Evolutionary conservation across 2,113 vertebrate species (phyloP).

Genomic region (Pygoscelis antarcticus): DNA sequence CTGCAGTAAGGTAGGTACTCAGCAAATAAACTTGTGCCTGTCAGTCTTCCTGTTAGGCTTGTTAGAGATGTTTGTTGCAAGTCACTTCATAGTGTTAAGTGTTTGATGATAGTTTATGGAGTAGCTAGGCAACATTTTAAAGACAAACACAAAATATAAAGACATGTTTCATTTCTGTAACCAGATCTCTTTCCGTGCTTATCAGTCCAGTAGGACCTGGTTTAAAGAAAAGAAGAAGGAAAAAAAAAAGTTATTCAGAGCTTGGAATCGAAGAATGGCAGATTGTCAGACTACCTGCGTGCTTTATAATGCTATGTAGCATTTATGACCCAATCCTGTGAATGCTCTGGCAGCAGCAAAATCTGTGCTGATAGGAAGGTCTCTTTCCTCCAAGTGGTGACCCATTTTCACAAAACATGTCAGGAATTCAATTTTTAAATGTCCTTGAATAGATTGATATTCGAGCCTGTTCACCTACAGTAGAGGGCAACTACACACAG

Average conservation of each 20-base stretch:
- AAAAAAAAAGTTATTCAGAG: not conserved
- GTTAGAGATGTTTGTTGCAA: not conserved
- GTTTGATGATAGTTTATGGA: conserved; percentile 20
- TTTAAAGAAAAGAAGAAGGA: not conserved
- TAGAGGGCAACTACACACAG: not conserved
- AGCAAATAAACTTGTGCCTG: conserved; percentile 48
- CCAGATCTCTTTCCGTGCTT: not conserved
- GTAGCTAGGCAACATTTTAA: conserved; percentile 57
- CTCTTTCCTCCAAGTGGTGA: not conserved
- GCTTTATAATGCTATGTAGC: accelerated
- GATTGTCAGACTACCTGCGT: not conserved
- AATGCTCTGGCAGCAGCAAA: not conserved
- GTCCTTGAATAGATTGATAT: not conserved
- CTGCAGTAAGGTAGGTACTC: not conserved
- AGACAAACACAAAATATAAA: conserved; percentile 26
- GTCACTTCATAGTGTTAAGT: not conserved
- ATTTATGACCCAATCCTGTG: not conserved
- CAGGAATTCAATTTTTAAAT: conserved; percentile 5
- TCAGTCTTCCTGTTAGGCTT: not conserved
- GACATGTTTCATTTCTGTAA: not conserved
- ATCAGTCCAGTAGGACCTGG: not conserved
- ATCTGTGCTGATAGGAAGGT: not conserved
- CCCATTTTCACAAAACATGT: not conserved
- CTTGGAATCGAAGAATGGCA: not conserved
- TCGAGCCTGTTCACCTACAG: conserved; percentile 18